These are phyloP conservation scores for Vanessa atalanta DNA, from an alignment of 1,140 invertebrate species.

Conservation along the genomic window DNA sequence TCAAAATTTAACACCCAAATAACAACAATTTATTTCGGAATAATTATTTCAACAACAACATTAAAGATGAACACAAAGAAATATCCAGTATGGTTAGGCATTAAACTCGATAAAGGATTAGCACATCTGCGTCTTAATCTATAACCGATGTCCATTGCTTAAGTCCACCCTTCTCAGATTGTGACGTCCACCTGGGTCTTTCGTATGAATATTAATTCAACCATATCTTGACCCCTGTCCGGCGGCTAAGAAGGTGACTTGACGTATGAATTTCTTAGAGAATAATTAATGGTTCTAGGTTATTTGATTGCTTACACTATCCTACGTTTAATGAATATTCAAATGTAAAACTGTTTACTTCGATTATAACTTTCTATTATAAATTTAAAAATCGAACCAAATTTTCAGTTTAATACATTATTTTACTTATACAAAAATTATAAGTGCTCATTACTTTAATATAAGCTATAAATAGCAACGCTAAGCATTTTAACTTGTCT, in stretches of 20 bases:
- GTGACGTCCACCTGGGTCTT: conserved; percentile 76
- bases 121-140: conserved; percentile 30
- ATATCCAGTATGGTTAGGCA: conserved; percentile 26
- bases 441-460: too few species aligned
- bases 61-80: too few species aligned
- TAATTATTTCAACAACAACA: neutral
- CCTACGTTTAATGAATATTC: conserved; percentile 38
- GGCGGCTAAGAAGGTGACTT: conserved; percentile 61
- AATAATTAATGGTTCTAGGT: conserved; percentile 66
- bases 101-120: neutral
- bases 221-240: conserved; percentile 78
- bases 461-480: too few species aligned
- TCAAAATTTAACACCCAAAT: too few species aligned
- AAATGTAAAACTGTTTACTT: conserved; percentile 28
- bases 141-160: conserved; percentile 65
- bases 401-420: too few species aligned
- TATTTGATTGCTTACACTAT: conserved; percentile 48
- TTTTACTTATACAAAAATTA: too few species aligned
- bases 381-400: neutral
- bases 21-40: neutral
- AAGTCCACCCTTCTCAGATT: conserved; percentile 76
- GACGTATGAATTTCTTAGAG: conserved; percentile 76
- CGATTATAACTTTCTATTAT: neutral
- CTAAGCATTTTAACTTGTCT: too few species aligned
- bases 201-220: conserved; percentile 80